A percentile compares a stretch with the other conserved stretches of the same genome.
Conservation (phyloP, 1,140 invertebrate species). For the Pachypsylla venusta region DNA sequence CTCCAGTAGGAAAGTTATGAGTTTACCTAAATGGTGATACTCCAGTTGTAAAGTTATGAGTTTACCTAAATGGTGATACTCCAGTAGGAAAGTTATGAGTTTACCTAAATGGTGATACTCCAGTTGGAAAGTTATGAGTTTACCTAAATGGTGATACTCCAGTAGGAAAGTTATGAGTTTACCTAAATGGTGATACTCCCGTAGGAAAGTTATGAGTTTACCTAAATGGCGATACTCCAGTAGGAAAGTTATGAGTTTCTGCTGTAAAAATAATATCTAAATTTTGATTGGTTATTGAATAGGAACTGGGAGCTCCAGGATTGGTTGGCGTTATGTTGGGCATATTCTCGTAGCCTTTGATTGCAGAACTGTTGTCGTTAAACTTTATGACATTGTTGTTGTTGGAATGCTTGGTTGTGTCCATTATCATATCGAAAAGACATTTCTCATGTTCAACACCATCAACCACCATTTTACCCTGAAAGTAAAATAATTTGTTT, state of each 20-base stretch:
- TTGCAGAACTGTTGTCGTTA: slow-evolving; percentile 93
- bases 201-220: slow-evolving; percentile 27
- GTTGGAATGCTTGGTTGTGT: slow-evolving; percentile 74
- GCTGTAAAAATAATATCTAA: slow-evolving; percentile 95
- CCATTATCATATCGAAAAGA: slow-evolving; percentile 82
- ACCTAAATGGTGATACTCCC: too few relatives aligned
- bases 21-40: too few relatives aligned
- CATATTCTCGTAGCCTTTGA: slow-evolving; percentile 58
- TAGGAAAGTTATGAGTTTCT: slow-evolving; percentile 98
- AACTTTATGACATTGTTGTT: slow-evolving; percentile 95
- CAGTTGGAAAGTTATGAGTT: too few relatives aligned
- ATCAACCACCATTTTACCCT: slow-evolving; percentile 78
- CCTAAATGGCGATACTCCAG: slow-evolving; percentile 75
- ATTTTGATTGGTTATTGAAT: slow-evolving; percentile 34
- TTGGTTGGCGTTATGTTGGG: slow-evolving; percentile 44
- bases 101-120: too few relatives aligned
- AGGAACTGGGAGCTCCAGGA: slow-evolving; percentile 42
- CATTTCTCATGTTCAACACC: slow-evolving; percentile 59
- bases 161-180: too few relatives aligned
- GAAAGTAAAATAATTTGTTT: too few relatives aligned
- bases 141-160: too few relatives aligned
- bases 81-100: too few relatives aligned
- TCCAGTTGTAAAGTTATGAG: too few relatives aligned
- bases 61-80: too few relatives aligned
- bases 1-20: too few relatives aligned